A percentile compares a stretch with the other conserved stretches of the same genome.
phyloP scores from a whole-genome alignment of 2,888 invertebrate species.

The Pammene aurita region DNA sequence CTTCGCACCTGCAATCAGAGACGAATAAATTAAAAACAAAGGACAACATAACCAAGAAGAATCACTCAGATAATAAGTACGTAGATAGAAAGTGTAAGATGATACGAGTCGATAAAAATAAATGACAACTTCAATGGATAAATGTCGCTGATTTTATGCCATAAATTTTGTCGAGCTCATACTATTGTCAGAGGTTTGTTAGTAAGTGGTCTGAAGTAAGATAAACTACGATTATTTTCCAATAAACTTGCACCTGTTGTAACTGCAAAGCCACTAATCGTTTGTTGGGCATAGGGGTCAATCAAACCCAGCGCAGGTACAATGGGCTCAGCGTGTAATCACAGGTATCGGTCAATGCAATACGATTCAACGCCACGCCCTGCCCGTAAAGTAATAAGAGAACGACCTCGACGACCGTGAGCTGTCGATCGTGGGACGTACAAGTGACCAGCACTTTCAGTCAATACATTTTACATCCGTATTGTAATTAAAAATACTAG shows the following conservation, averaged over 20 bases:
- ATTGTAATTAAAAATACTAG: conserved; percentile 22
- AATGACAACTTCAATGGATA: not conserved
- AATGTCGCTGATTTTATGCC: not conserved
- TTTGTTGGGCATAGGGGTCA: conserved; percentile 6
- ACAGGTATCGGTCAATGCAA: conserved; percentile 39
- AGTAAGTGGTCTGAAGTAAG: not conserved
- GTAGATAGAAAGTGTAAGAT: no score
- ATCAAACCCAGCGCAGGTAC: conserved; percentile 17
- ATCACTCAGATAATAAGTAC: not conserved
- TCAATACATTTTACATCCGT: conserved; percentile 38
- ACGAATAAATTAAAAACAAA: not conserved
- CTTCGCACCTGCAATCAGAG: conserved; percentile 75
- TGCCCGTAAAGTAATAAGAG: conserved; percentile 46
- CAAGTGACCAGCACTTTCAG: conserved; percentile 35
- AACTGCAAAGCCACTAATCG: conserved; percentile 19
- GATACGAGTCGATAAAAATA: no score
- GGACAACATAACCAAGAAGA: not conserved
- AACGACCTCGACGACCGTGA: conserved; percentile 46
- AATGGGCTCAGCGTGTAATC: conserved; percentile 11
- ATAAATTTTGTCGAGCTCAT: not conserved
- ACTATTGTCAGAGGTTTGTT: not conserved
- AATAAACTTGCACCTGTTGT: conserved; percentile 25
- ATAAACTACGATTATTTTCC: conserved; percentile 12
- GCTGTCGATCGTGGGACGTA: conserved; percentile 36
- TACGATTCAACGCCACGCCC: conserved; percentile 58